phyloP scores from a whole-genome alignment of 2,797 vertebrate genomes.

The Prionace glauca region DNA sequence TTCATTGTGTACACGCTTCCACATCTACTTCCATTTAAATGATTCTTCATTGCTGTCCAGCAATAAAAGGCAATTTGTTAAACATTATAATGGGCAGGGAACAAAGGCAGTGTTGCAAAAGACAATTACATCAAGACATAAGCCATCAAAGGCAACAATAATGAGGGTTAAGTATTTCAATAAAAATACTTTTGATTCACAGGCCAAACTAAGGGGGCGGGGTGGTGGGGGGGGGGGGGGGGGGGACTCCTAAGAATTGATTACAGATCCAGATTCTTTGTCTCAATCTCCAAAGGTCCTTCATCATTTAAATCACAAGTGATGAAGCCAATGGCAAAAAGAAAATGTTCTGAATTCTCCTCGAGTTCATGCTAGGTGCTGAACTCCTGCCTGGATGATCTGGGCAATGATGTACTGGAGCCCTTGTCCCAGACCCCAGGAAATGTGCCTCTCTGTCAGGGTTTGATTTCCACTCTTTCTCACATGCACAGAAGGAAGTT shows the following conservation, averaged over 20 bases:
- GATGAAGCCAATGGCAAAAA: not conserved
- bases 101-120: not conserved
- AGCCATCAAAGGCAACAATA: not conserved
- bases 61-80: not conserved
- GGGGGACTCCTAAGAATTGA: not conserved
- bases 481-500: not conserved
- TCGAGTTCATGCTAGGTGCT: not conserved
- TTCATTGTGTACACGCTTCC: not conserved
- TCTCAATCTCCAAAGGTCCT: not conserved
- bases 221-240: too few relatives aligned
- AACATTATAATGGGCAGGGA: not conserved
- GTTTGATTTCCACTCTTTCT: not conserved
- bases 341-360: not conserved
- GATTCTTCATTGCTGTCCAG: not conserved
- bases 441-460: not conserved
- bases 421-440: not conserved
- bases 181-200: not conserved
- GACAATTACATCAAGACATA: not conserved
- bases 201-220: not conserved
- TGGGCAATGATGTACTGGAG: not conserved
- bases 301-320: not conserved
- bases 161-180: not conserved
- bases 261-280: not conserved
- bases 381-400: not conserved
- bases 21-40: not conserved